Percentiles rank a stretch among this genome's conserved stretches.
phyloP scores from a whole-genome alignment of 2,888 invertebrate genomes.

The Hydriomena furcata region DNA sequence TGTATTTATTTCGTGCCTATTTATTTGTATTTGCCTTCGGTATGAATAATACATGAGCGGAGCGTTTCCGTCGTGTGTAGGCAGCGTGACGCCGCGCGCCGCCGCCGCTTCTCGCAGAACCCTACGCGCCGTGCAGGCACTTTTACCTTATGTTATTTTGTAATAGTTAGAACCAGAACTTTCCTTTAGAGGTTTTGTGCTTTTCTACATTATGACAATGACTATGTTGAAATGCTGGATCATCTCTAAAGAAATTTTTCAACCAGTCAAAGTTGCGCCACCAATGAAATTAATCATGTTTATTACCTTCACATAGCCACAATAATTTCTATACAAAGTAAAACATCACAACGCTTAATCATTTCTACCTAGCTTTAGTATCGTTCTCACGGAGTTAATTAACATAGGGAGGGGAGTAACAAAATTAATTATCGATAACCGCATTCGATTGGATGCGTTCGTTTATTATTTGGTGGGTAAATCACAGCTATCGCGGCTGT shows the following conservation, averaged over 20 bases:
- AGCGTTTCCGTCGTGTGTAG: slow-evolving; percentile 82
- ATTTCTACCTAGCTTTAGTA: slow-evolving; percentile 45
- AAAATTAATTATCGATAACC: slow-evolving; percentile 71
- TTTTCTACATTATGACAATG: too few species aligned
- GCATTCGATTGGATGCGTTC: slow-evolving; percentile 59
- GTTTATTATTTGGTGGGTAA: slow-evolving; percentile 73
- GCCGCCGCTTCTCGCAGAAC: slow-evolving; percentile 53
- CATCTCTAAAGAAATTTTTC: too few species aligned
- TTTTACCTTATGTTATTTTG: slow-evolving; percentile 35
- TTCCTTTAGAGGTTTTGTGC: slow-evolving; percentile 5
- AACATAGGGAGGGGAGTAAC: slow-evolving; percentile 63
- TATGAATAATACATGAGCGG: slow-evolving; percentile 81
- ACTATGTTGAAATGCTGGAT: too few species aligned
- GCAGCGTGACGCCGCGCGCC: slow-evolving; percentile 73
- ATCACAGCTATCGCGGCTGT: slow-evolving; percentile 59
- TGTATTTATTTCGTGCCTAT: slow-evolving; percentile 83
- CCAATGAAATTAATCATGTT: neutral
- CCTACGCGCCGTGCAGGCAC: slow-evolving; percentile 48
- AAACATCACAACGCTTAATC: slow-evolving; percentile 33
- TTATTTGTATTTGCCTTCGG: slow-evolving; percentile 82
- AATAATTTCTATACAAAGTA: slow-evolving; percentile 14
- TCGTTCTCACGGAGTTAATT: slow-evolving; percentile 67
- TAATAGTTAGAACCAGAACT: slow-evolving; percentile 12
- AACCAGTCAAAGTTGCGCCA: neutral
- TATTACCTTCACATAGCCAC: neutral